Base-by-base conservation (phyloP, 2,113 vertebrate species). In the Brachirus orientalis region DNA sequence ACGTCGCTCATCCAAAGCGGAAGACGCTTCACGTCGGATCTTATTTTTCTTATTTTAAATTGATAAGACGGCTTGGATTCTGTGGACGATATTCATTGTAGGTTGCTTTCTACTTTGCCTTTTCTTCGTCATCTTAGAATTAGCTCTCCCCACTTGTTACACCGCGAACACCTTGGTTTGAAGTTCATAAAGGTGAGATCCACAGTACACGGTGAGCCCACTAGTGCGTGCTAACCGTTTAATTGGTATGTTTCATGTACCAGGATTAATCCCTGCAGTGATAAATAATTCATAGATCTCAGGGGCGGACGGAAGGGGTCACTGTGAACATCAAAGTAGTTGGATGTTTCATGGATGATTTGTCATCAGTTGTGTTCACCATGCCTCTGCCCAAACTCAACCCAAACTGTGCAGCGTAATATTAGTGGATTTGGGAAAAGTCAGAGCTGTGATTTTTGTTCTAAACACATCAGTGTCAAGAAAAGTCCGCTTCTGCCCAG, bases 381-480 rank as follows among this genome's bases (percentile, higher is more conserved):
- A 3, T 8, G 28, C 35, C 43, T 41, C 33, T 61, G 33, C 10
- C 8, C 51, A 10, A 47, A 43, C 51, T 54, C n/a, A 11, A n/a
- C n/a, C n/a, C n/a, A 44, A 72, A n/a, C 19, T 52, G n/a, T 16
- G 45, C 6, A 22, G 7, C 44, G 17, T 52, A 28, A 71, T 46
- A 62, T 55, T 60, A 35, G 35, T n/a, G 18, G 53, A 53, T 51
- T 60, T 12, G 13, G 10, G 67, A 68, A 72, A 63, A 28, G 18
- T 43, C 55, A 37, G 10, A 45, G 73, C 67, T 84, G 74, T 82
- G 74, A 56, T 85, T 86, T 81, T 77, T 59, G 59, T 80, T 66
- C 75, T 82, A 75, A 59, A 54, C 62, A 69, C 46, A 76, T 86
- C 50, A 82, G 58, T 75, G 75, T 86, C 75, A 76, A 70, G 69